phyloP scores from a whole-genome alignment of 2,113 vertebrate genomes.

The Ophthalmolycus amberensis region DNA sequence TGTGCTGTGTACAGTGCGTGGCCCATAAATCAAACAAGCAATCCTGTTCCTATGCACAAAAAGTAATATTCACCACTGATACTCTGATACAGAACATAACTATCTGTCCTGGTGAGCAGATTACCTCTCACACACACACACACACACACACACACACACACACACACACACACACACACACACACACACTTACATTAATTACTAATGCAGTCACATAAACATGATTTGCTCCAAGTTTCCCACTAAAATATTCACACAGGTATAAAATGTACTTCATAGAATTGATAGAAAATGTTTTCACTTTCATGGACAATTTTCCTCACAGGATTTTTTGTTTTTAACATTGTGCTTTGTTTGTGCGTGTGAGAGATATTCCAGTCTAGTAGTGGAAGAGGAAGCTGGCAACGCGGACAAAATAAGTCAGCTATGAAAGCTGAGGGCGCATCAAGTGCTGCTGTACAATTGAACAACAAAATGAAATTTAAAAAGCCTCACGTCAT shows the following conservation, averaged over 20 bases:
- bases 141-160: background rate
- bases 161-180: conserved; percentile 13
- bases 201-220: conserved; percentile 21
- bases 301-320: background rate
- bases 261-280: conserved; percentile 14
- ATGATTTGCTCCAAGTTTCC: conserved; percentile 18
- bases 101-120: background rate
- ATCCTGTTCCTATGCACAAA: background rate
- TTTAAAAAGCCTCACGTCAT: conserved; percentile 17
- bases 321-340: background rate
- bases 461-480: conserved; percentile 25
- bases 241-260: conserved; percentile 53
- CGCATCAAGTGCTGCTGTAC: conserved; percentile 3
- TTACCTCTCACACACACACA: conserved; percentile 20
- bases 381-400: conserved; percentile 15
- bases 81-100: conserved; percentile 7
- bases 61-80: background rate
- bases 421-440: background rate
- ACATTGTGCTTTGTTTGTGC: conserved; percentile 9
- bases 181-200: conserved; percentile 25
- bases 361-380: background rate
- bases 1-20: background rate
- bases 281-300: conserved; percentile 18
- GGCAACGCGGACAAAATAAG: conserved; percentile 9
- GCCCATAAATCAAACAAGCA: conserved; percentile 22